Percentiles rank a stretch among this genome's conserved stretches.
Evolutionary conservation across 2,113 vertebrate species (phyloP).

Genomic region (human): GRCh38 chr6:146237501-146238000

Average conservation of each 20-base stretch:
- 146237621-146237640: background rate
- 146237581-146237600: background rate
- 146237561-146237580: slow-evolving; percentile 18
- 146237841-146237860: background rate
- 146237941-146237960: background rate
- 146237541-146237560: too few species aligned
- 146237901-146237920: background rate
- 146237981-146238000: background rate
- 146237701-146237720: background rate
- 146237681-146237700: background rate
- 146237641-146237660: background rate
- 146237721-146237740: background rate
- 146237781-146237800: background rate
- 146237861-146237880: background rate
- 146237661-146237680: background rate
- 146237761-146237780: background rate
- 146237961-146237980: background rate
- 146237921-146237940: slow-evolving; percentile 4
- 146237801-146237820: background rate
- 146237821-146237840: background rate
- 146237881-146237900: background rate
- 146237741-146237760: background rate
- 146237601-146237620: background rate
- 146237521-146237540: too few species aligned
- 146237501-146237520: too few species aligned